These are phyloP conservation scores for Dermatemys mawii DNA, from an alignment of 2,113 vertebrate species.

Conservation along the genomic window DNA sequence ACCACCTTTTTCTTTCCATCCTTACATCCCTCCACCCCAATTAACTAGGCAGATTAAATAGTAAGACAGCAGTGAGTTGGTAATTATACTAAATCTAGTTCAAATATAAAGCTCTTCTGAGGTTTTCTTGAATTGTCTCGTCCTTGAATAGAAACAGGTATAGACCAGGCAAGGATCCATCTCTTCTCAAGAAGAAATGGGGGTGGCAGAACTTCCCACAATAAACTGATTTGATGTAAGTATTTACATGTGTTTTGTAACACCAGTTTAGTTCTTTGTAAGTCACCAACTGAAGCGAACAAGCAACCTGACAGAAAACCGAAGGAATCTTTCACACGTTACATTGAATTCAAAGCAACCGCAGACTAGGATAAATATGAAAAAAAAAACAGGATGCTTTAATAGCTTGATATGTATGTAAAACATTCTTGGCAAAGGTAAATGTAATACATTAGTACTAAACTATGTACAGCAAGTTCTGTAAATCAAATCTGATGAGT, in stretches of 20 bases:
- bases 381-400: slow-evolving; percentile 15
- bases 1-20: neutral
- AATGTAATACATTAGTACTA: slow-evolving; percentile 76
- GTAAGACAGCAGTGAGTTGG: neutral
- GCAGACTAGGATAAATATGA: neutral
- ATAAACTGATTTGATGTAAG: neutral
- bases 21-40: neutral
- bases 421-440: slow-evolving; percentile 76
- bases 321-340: neutral
- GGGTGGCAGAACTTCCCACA: neutral
- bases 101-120: neutral
- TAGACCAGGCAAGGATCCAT: neutral
- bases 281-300: neutral
- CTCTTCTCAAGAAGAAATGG: neutral
- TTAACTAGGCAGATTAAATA: neutral
- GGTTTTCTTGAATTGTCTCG: neutral
- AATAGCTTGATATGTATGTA: slow-evolving; percentile 58
- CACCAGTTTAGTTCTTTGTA: neutral
- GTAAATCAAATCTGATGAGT: neutral
- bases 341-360: neutral
- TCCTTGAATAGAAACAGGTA: neutral
- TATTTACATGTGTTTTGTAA: neutral
- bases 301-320: neutral
- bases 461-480: slow-evolving; percentile 60
- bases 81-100: neutral